phyloP scores from a whole-genome alignment of 2,888 invertebrate species.

The Callimorpha dominula region DNA sequence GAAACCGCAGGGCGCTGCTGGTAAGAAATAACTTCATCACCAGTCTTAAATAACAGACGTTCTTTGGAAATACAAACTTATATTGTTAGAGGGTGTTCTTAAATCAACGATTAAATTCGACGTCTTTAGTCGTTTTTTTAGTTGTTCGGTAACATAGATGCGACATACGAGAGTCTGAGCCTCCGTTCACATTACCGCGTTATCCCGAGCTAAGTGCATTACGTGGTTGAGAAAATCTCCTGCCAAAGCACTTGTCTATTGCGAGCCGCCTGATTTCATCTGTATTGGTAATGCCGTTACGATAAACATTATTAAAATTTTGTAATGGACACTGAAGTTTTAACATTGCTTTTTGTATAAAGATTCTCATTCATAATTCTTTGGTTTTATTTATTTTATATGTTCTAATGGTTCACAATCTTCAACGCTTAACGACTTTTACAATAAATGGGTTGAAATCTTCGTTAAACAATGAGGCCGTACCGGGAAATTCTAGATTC shows the following conservation, averaged over 20 bases:
- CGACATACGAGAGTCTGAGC: slow-evolving; percentile 36
- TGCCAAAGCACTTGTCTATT: slow-evolving; percentile 58
- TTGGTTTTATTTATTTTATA: background rate
- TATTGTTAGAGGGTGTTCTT: too few species aligned
- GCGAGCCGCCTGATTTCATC: slow-evolving; percentile 43
- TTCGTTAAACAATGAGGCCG: too few species aligned
- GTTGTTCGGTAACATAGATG: slow-evolving; percentile 26
- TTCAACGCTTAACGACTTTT: too few species aligned
- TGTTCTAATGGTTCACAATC: too few species aligned
- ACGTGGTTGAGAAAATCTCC: slow-evolving; percentile 66
- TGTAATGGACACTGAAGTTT: background rate
- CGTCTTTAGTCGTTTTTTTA: background rate
- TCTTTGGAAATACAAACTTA: too few species aligned
- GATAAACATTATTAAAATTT: slow-evolving; percentile 12
- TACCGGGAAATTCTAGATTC: too few species aligned
- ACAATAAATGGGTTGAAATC: too few species aligned
- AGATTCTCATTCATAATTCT: background rate
- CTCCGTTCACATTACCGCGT: slow-evolving; percentile 57
- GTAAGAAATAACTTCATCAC: too few species aligned
- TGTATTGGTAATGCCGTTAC: slow-evolving; percentile 17
- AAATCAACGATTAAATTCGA: too few species aligned
- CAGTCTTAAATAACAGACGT: too few species aligned
- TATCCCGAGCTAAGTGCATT: slow-evolving; percentile 68
- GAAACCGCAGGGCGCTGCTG: too few species aligned
- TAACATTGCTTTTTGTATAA: background rate